Base-by-base conservation (phyloP, 2,888 invertebrate species). In the Arrhopalites spinosus region DNA sequence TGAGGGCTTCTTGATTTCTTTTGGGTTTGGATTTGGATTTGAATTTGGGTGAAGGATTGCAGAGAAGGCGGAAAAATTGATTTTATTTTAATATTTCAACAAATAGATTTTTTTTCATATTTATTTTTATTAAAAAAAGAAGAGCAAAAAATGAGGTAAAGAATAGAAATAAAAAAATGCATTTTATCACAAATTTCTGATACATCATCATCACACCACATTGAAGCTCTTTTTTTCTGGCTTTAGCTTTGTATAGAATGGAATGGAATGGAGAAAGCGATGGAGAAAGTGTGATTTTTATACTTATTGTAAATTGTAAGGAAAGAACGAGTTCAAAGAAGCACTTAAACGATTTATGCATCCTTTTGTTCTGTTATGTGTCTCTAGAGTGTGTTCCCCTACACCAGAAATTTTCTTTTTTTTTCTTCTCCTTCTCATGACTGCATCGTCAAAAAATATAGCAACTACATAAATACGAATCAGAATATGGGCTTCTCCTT, bases 341-440 rank as follows among this genome's bases (percentile, higher is more conserved):
- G 23, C 63, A 72, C 72, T 63, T 72, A 61, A 72, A 72, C 72
- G 63, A 72, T 72, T 72, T 72, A 72, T 72, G 72, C 47, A 20
- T 43, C 29, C 72, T 72, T 70, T 72, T 72, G 47, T 72, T 63
- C 63, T 72, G 63, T 63, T 72, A 72, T 63, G 63, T 25, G 72
- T 63, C 72, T 72, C 72, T 27, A 17, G 72, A 47, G 72, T 72
- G 72, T 72, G 63, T 72, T 72, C 43, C 59, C 45, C 20, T 25
- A 63, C 25, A 45, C 63, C n/a, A 25, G 72, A 47, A 63, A 45
- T 61, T 71, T 30, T 71, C 71, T 43, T 27, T 61, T 53, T 17
- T 15, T 67, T 45, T n/a, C 20, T 71, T 72, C 72, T 45, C 29
- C 25, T 20, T 23, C 59, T 23, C 59, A 20, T 59, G 20, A 11